phyloP scores from a whole-genome alignment of 1,140 invertebrate genomes.

The Bradysia coprophila region DNA sequence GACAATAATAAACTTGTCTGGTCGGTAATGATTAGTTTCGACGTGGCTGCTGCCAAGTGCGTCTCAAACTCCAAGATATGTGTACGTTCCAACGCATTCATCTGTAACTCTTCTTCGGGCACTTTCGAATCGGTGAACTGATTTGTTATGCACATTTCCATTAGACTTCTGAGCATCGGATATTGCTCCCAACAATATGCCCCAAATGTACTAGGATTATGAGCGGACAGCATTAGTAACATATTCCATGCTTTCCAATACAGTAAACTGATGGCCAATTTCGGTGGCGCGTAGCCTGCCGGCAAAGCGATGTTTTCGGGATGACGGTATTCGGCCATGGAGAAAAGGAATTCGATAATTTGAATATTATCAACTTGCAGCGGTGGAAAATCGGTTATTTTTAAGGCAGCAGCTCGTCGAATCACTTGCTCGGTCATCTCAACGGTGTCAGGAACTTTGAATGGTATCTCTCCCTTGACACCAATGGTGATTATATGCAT shows the following conservation, averaged over 20 bases:
- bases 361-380: constrained; percentile 64
- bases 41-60: constrained; percentile 78
- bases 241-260: constrained; percentile 95
- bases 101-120: constrained; percentile 23
- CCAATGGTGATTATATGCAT: constrained; percentile 66
- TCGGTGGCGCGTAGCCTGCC: constrained; percentile 64
- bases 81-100: constrained; percentile 54
- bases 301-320: constrained; percentile 85
- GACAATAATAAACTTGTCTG: constrained; percentile 70
- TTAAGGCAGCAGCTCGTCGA: constrained; percentile 58
- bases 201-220: constrained; percentile 80
- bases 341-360: constrained; percentile 77
- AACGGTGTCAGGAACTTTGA: constrained; percentile 61
- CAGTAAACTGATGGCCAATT: constrained; percentile 70
- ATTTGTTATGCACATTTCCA: constrained; percentile 96
- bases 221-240: constrained; percentile 72
- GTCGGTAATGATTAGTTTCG: constrained; percentile 73
- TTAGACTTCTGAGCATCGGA: constrained; percentile 77
- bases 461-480: constrained; percentile 65
- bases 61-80: constrained; percentile 84
- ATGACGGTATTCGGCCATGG: constrained; percentile 77
- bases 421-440: constrained; percentile 74
- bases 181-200: constrained; percentile 74
- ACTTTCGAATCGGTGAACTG: constrained; percentile 14
- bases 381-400: constrained; percentile 40